Evolutionary conservation across 2,888 invertebrate species (phyloP).

Genomic region (Anodontia alba): DNA sequence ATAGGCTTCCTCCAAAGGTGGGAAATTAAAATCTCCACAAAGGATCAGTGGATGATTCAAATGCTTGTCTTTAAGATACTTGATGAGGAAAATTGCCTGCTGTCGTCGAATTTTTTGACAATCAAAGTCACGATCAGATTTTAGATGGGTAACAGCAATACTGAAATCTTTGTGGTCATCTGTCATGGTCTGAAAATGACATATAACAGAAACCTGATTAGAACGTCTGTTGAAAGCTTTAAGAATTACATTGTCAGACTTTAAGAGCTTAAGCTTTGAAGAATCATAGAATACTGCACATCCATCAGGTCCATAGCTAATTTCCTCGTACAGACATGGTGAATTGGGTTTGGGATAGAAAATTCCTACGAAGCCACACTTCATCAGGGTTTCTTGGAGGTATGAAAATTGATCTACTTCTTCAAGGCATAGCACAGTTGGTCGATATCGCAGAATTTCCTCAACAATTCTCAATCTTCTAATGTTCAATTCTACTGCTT

Average conservation of each 20-base stretch:
- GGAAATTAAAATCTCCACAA: slow-evolving; percentile 92
- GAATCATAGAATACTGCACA: slow-evolving; percentile 91
- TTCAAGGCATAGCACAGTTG: slow-evolving; percentile 91
- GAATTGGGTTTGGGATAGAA: slow-evolving; percentile 92
- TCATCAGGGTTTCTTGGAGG: slow-evolving; percentile 87
- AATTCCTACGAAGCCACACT: slow-evolving; percentile 89
- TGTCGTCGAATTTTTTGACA: slow-evolving; percentile 65
- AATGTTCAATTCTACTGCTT: slow-evolving; percentile 89
- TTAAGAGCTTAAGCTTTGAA: slow-evolving; percentile 88
- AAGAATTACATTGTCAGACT: slow-evolving; percentile 67
- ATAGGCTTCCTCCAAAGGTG: slow-evolving; percentile 90
- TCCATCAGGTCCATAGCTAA: slow-evolving; percentile 92
- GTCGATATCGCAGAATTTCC: slow-evolving; percentile 89
- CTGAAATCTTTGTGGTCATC: slow-evolving; percentile 86
- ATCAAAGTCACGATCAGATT: slow-evolving; percentile 87
- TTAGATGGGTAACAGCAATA: slow-evolving; percentile 90
- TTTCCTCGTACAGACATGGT: slow-evolving; percentile 90
- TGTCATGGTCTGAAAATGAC: slow-evolving; percentile 76
- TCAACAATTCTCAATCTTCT: slow-evolving; percentile 89
- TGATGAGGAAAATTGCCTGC: slow-evolving; percentile 75
- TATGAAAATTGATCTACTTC: slow-evolving; percentile 91
- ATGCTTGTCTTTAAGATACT: slow-evolving; percentile 62
- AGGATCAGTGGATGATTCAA: slow-evolving; percentile 87
- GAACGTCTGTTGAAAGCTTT: slow-evolving; percentile 52
- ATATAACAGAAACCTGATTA: slow-evolving; percentile 87